Conservation (phyloP, 2,113 vertebrate species). For the Oreamnos americanus region DNA sequence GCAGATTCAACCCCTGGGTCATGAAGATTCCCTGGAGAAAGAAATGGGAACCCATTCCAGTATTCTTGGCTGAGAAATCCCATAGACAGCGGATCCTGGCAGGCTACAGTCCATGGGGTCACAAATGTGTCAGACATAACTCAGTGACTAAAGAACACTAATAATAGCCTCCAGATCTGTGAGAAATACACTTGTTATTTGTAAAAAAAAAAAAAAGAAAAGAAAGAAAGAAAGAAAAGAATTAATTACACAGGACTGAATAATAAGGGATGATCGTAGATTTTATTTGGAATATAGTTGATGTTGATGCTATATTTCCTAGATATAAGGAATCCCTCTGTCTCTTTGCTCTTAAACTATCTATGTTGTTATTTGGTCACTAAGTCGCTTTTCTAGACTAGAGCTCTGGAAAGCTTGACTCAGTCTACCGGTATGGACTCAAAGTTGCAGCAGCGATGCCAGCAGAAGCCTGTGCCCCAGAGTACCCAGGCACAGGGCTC, state of each 20-base stretch:
- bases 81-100: background rate
- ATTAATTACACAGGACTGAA: background rate
- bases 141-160: background rate
- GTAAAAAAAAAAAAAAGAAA: background rate
- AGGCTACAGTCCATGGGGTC: background rate
- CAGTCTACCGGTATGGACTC: background rate
- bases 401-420: background rate
- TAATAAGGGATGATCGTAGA: background rate
- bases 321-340: background rate
- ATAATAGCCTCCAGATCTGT: background rate
- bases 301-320: background rate
- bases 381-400: background rate
- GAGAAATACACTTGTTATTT: background rate
- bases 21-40: background rate
- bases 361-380: background rate
- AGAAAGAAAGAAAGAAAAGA: background rate
- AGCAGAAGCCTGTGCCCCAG: background rate
- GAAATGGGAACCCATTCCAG: background rate
- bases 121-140: background rate
- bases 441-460: background rate
- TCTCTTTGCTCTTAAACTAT: background rate
- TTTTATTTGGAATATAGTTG: background rate
- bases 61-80: background rate
- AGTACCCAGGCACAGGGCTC: background rate
- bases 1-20: background rate